Percentiles rank a stretch among this genome's conserved stretches.
phyloP scores from a whole-genome alignment of 2,888 invertebrate genomes.

The Xanthia icteritia region DNA sequence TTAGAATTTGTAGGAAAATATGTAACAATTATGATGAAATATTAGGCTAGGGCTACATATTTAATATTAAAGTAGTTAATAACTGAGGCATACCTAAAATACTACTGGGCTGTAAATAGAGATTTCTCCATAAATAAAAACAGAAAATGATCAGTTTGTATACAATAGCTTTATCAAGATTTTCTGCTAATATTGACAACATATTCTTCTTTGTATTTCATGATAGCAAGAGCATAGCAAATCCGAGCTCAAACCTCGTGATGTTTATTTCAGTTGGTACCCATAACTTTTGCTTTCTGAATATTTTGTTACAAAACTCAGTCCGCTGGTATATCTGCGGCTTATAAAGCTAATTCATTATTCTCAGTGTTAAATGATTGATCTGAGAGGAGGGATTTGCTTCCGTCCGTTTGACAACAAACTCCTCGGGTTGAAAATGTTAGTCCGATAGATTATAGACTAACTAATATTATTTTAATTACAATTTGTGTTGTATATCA shows the following conservation, averaged over 20 bases:
- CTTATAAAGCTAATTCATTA: slow-evolving; percentile 42
- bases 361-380: slow-evolving; percentile 40
- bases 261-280: slow-evolving; percentile 2
- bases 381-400: slow-evolving; percentile 36
- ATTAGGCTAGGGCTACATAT: background rate
- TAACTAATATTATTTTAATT: background rate
- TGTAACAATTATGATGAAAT: background rate
- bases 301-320: slow-evolving; percentile 32
- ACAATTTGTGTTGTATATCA: background rate
- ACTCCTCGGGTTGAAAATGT: slow-evolving; percentile 12
- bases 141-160: background rate
- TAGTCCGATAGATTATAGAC: background rate
- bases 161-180: background rate
- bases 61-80: background rate
- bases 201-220: background rate
- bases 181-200: background rate
- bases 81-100: background rate
- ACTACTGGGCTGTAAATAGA: background rate
- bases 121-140: background rate
- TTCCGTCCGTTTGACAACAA: slow-evolving; percentile 21
- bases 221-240: background rate
- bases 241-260: background rate
- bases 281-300: slow-evolving; percentile 10
- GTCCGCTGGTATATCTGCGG: slow-evolving; percentile 6
- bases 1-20: background rate